Evolutionary conservation across 1,140 invertebrate genomes (phyloP), one percentile per base, ranked within the genome.

Genomic region (Aricia agestis): DNA sequence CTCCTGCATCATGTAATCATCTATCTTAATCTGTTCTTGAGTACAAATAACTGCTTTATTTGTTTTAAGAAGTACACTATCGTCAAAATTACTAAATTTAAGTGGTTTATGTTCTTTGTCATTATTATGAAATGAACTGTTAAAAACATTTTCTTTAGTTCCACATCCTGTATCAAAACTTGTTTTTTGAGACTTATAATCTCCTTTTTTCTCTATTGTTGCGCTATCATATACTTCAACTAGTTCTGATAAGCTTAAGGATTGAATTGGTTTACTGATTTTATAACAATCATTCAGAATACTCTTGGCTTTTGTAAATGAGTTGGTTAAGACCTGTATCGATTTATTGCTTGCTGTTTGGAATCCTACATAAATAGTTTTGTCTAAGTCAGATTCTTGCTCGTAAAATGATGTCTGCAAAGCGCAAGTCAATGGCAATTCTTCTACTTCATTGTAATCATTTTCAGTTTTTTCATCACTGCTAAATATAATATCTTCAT

Each of bases 321-420:
- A 85, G 15, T 85, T 83, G 75, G 82, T 79, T 59, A 31, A 72
- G 6, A 90, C 71, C 78, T 88, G 80, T 74, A 91, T 91, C 71
- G 83, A 82, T 58, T 86, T 90, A 74, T 91, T 86, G 73, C 84
- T 91, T 17, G 85, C 85, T 57, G 89, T 91, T 80, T 89, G 86
- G 74, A 90, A 90, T 0, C 86, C 87, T 19, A 90, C 86, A 89
- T 83, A 90, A 77, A 90, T 82, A 32, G 80, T 85, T 76, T 85
- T 80, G 45, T 90, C 82, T 41, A 87, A 71, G 45, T 82, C 67
- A 74, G 80, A 70, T 58, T 74, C 66, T 71, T 80, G 66, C 17
- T 83, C 73, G 73, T 80, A 79, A 73, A 82, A 86, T 18, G 81
- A 84, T 7, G 79, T 87, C 74, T 83, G 76, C 70, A 89, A 76